phyloP scores from a whole-genome alignment of 1,140 invertebrate species.

The Rhopalosiphum padi region DNA sequence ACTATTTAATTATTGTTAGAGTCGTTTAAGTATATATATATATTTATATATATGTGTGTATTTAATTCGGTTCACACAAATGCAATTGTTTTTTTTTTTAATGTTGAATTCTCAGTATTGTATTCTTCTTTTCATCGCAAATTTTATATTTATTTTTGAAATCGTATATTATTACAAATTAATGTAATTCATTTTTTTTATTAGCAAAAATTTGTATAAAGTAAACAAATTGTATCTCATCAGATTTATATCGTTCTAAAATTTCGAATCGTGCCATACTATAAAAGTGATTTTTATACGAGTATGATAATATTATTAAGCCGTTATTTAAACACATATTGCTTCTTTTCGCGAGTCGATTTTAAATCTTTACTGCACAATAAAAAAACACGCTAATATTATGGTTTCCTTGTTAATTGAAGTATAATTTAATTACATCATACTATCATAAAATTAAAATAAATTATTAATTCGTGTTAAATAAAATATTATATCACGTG shows the following conservation, averaged over 20 bases:
- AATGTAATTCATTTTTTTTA: background rate
- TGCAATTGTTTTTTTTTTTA: constrained; percentile 24
- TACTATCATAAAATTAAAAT: background rate
- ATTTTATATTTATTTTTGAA: constrained; percentile 3
- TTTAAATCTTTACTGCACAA: background rate
- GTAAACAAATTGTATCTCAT: background rate
- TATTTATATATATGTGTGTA: background rate
- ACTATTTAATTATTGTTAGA: constrained; percentile 3
- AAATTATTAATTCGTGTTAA: background rate
- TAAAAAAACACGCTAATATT: background rate
- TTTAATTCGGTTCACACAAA: background rate
- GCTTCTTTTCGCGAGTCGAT: background rate
- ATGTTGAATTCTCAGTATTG: background rate
- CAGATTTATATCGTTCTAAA: background rate
- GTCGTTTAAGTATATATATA: background rate
- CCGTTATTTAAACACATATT: background rate
- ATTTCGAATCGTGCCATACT: background rate
- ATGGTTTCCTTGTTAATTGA: background rate
- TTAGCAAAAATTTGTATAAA: constrained; percentile 20
- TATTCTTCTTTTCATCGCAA: background rate
- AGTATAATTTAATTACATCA: background rate
- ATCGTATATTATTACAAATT: background rate
- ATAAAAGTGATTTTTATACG: background rate
- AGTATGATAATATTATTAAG: background rate
- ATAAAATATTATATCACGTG: background rate